Base-by-base conservation (phyloP, 2,888 invertebrate species). In the Auanema freiburgensis region DNA sequence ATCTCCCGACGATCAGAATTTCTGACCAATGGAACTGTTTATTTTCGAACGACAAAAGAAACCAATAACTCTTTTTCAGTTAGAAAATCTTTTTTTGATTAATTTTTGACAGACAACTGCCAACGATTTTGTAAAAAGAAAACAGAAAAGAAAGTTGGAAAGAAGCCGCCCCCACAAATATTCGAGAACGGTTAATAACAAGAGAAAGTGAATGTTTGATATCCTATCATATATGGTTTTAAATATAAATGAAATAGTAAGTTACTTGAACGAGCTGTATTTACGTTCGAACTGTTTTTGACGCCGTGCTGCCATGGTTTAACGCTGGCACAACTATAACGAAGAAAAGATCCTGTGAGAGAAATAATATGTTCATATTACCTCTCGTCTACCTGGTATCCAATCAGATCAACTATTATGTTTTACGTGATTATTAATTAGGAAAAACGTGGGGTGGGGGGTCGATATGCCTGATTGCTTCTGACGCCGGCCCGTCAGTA, bases 281-380 rank as follows among this genome's bases (percentile, higher is more conserved):
- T 79, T 79, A 43, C 79, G 68, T 61, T 79, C 77, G 62, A 79
- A 69, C 65, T 79, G 79, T 60, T 77, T 76, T 57, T 79, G 78
- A 56, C 76, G 72, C 57, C 79, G 69, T 59, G 74, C 73, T 55
- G 79, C 79, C 78, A 74, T 74, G 55, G n/a, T 49, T 57, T n/a
- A 40, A 53, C 16, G 12, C 3, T 12, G 23, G 50, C 50, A 24
- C 16, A 23, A 21, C 12, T 23, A 16, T 23, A 24, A 21, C 16
- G 24, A 50, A n/a, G 24, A 50, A 46, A 46, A 18, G 50, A 24
- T n/a, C 21, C 16, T 12, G 16, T 11, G 11, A 50, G 50, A 50
- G 50, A 12, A 50, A 3, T n/a, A 24, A 12, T 3, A 50, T 12
- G 3, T 5, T 46, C 5, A 46, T 18, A 46, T 46, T 33, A 33